Percentiles rank a stretch among this genome's conserved stretches.
These are phyloP conservation scores for Lasius fuliginosus DNA, from an alignment of 2,888 invertebrate genomes.

Conservation along the genomic window DNA sequence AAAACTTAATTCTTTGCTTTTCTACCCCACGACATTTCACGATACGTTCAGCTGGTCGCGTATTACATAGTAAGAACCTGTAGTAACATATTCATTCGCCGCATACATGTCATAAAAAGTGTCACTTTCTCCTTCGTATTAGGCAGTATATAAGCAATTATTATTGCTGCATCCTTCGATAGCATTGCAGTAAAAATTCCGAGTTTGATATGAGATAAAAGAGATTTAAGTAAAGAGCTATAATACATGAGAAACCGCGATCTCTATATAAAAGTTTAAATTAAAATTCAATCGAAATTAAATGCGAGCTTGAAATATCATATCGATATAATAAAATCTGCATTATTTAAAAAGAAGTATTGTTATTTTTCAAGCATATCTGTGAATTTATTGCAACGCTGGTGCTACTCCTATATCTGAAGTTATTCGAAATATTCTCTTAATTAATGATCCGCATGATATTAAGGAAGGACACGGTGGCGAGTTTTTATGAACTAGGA, in stretches of 20 bases:
- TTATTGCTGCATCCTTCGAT: not conserved
- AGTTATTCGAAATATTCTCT: not conserved
- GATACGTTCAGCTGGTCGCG: not conserved
- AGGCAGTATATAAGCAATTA: conserved; percentile 12
- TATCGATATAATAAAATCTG: not conserved
- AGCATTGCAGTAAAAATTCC: not conserved
- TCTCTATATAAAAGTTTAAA: not conserved
- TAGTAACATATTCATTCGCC: conserved; percentile 6
- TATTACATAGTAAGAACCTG: conserved; percentile 34
- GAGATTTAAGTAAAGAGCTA: not conserved
- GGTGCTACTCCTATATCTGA: not conserved
- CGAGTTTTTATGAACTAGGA: not conserved
- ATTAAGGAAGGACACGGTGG: not conserved
- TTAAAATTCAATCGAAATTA: not conserved
- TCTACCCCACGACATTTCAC: conserved; percentile 44
- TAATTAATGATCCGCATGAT: conserved; percentile 6
- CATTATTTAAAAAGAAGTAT: not conserved
- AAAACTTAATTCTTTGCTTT: conserved; percentile 43
- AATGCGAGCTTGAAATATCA: not conserved
- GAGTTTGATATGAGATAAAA: not conserved
- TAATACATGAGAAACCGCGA: not conserved
- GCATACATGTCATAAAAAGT: conserved; percentile 2
- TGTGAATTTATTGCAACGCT: not conserved
- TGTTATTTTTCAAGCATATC: not conserved
- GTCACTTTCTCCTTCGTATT: conserved; percentile 26